These are phyloP conservation scores for Cylindroiulus punctatus DNA, from an alignment of 2,888 invertebrate species.

Conservation along the genomic window DNA sequence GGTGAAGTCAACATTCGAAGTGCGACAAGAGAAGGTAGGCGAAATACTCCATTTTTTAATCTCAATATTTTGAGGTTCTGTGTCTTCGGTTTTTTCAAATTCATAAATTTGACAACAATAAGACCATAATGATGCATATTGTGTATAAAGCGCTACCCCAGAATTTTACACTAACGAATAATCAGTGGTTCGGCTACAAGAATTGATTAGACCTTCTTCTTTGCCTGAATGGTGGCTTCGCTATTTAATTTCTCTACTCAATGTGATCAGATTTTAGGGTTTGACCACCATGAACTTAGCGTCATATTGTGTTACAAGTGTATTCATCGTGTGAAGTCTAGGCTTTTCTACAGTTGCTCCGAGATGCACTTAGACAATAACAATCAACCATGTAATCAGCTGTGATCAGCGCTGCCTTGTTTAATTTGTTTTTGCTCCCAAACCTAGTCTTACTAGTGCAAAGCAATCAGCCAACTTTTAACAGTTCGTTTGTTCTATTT, in stretches of 20 bases:
- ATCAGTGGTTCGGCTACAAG: too few relatives aligned
- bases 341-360: too few relatives aligned
- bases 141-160: too few relatives aligned
- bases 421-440: neutral
- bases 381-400: neutral
- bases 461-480: slow-evolving; percentile 10
- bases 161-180: too few relatives aligned
- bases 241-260: neutral
- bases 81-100: too few relatives aligned
- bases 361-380: neutral
- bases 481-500: slow-evolving; percentile 10
- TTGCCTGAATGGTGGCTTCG: neutral
- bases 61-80: neutral
- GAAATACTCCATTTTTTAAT: neutral
- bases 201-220: too few relatives aligned
- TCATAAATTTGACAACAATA: too few relatives aligned
- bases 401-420: neutral
- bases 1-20: slow-evolving; percentile 76
- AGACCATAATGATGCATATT: too few relatives aligned
- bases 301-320: too few relatives aligned
- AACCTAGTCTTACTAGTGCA: neutral
- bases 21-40: slow-evolving; percentile 74
- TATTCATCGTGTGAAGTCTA: too few relatives aligned
- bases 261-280: neutral
- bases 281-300: too few relatives aligned